A percentile compares a stretch with the other conserved stretches of the same genome.
These are phyloP conservation scores for Pantherophis alleghaniensis DNA, from an alignment of 2,797 vertebrate genomes.

Conservation along the genomic window DNA sequence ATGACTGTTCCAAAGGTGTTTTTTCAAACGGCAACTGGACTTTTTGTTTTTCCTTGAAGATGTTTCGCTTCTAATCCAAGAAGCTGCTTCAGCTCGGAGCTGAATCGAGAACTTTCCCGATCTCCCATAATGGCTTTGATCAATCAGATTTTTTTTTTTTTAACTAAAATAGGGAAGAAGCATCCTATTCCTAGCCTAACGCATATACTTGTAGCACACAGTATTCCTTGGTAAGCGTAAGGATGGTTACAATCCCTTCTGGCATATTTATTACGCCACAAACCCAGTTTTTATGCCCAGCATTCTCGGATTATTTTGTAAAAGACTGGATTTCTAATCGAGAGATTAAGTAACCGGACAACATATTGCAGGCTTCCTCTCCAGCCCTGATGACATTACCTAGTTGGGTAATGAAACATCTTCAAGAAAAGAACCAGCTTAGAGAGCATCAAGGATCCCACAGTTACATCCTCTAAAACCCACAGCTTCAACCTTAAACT, in stretches of 20 bases:
- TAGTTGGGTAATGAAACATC: not conserved
- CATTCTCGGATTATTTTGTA: not conserved
- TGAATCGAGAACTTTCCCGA: too few relatives aligned
- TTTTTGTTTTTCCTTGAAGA: too few relatives aligned
- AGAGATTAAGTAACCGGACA: not conserved
- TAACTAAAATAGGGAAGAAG: not conserved
- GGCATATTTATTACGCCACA: not conserved
- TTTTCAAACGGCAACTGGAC: too few relatives aligned
- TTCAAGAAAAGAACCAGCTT: not conserved
- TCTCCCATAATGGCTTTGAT: not conserved
- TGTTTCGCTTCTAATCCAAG: too few relatives aligned
- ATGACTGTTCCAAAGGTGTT: too few relatives aligned
- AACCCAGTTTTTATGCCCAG: not conserved
- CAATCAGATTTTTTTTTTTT: not conserved
- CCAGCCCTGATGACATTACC: not conserved
- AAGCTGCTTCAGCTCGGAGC: too few relatives aligned
- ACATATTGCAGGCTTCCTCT: not conserved
- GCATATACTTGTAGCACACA: not conserved
- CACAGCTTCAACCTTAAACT: too few relatives aligned
- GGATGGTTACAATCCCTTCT: not conserved
- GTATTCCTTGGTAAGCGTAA: not conserved
- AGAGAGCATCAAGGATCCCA: not conserved
- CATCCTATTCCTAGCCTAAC: not conserved
- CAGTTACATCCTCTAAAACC: too few relatives aligned
- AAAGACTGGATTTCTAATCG: not conserved